Conservation (phyloP, 1,140 invertebrate genomes). For the Heliconius nattereri region DNA sequence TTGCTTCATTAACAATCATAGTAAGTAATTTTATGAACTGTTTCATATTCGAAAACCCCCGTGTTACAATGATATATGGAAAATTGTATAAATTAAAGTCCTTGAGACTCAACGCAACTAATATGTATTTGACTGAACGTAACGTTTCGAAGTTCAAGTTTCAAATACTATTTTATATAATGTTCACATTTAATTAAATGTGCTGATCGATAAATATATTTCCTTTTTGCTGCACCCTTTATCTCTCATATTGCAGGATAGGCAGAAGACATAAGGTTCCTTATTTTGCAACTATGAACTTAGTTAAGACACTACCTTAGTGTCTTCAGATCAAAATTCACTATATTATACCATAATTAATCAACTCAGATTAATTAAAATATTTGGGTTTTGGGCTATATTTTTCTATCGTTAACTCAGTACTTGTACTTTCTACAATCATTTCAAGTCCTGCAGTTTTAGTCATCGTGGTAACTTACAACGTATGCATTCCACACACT, state of each 20-base stretch:
- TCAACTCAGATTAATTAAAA: no score
- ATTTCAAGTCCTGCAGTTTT: neutral
- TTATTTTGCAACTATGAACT: no score
- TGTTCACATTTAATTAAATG: no score
- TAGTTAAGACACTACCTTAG: neutral
- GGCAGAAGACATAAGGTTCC: neutral
- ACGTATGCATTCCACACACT: slow-evolving; percentile 6
- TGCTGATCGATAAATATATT: no score
- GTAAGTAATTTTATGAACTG: neutral
- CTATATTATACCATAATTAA: no score
- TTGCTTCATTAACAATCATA: neutral
- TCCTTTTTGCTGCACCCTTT: neutral
- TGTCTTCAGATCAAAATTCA: no score
- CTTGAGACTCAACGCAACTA: no score
- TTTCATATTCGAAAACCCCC: neutral
- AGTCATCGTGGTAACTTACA: neutral
- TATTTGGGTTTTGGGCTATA: neutral
- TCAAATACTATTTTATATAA: no score
- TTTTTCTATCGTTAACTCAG: neutral
- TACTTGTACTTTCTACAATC: no score
- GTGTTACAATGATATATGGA: neutral
- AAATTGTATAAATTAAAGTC: neutral
- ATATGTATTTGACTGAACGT: no score
- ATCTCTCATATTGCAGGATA: neutral
- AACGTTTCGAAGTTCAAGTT: no score